These are phyloP conservation scores for Galleria mellonella DNA, from an alignment of 1,140 invertebrate species.

Conservation along the genomic window DNA sequence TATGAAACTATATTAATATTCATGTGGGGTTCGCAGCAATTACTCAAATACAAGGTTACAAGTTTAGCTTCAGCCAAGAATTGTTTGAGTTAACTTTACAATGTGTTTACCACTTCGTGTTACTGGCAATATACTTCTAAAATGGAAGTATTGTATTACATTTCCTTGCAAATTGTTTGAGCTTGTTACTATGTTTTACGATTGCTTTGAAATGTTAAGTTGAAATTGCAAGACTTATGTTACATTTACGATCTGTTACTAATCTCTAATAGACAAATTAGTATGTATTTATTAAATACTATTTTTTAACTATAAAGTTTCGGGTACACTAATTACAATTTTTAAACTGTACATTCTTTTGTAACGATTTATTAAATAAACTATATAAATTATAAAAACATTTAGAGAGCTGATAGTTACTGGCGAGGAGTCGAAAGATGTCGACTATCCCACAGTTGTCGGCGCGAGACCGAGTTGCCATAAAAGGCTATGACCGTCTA, in stretches of 20 bases:
- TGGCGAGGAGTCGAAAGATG: slow-evolving; percentile 33
- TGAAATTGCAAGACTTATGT: too few species aligned
- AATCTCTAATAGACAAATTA: too few species aligned
- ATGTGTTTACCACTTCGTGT: slow-evolving; percentile 37
- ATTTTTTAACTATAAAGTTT: too few species aligned
- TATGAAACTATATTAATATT: slow-evolving; percentile 34
- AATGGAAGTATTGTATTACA: slow-evolving; percentile 51
- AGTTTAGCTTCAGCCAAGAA: slow-evolving; percentile 21
- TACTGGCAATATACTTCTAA: slow-evolving; percentile 35
- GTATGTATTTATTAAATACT: too few species aligned
- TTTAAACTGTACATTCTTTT: too few species aligned
- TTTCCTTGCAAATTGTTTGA: slow-evolving; percentile 25
- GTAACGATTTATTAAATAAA: too few species aligned
- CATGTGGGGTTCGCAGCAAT: slow-evolving; percentile 28
- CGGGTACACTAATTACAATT: too few species aligned
- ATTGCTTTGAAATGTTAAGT: too few species aligned
- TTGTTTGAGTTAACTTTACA: slow-evolving; percentile 36
- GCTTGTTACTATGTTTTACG: slow-evolving; percentile 12
- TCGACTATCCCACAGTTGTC: slow-evolving; percentile 65
- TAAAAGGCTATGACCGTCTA: slow-evolving; percentile 54
- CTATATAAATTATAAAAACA: slow-evolving; percentile 51
- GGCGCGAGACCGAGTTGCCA: slow-evolving; percentile 47
- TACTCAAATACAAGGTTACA: slow-evolving; percentile 40
- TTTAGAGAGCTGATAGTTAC: slow-evolving; percentile 52
- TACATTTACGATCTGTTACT: too few species aligned